A percentile compares a stretch with the other conserved stretches of the same genome.
These are phyloP conservation scores for Cabera pusaria DNA, from an alignment of 2,888 invertebrate genomes.

Conservation along the genomic window DNA sequence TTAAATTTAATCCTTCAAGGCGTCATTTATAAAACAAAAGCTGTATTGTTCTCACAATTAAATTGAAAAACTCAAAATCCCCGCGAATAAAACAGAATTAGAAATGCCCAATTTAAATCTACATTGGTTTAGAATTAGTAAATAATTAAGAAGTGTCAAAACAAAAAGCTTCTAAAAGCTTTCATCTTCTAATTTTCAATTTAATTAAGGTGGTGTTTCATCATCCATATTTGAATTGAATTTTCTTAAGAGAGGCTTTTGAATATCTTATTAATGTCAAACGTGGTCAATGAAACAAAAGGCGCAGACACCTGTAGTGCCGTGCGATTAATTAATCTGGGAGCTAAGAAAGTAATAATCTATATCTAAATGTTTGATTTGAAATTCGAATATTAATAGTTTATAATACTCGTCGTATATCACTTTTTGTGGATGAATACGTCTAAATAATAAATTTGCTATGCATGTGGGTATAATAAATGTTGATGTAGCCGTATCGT, in stretches of 20 bases:
- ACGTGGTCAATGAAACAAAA: conserved; percentile 28
- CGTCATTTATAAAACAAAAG: conserved; percentile 6
- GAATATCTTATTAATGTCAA: conserved; percentile 38
- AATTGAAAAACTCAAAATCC: conserved; percentile 6
- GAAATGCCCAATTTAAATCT: conserved; percentile 28
- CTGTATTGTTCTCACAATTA: conserved; percentile 12
- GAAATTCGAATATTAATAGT: no score
- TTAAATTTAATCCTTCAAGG: background rate
- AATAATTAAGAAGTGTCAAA: conserved; percentile 45
- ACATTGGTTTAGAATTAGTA: conserved; percentile 35
- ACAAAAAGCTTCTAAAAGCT: conserved; percentile 44
- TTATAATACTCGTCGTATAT: no score
- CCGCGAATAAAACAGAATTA: conserved; percentile 10
- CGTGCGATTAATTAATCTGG: conserved; percentile 17
- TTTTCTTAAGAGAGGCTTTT: conserved; percentile 31
- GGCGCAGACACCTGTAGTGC: conserved; percentile 13
- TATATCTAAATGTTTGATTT: no score
- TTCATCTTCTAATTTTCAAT: conserved; percentile 44
- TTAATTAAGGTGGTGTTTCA: conserved; percentile 41
- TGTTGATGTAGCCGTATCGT: no score
- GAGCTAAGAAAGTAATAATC: no score
- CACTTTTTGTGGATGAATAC: no score
- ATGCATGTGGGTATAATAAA: no score
- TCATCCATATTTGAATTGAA: conserved; percentile 33
- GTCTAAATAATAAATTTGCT: no score